These are phyloP conservation scores for Eudyptes chrysolophus DNA, from an alignment of 2,113 vertebrate species.

Conservation along the genomic window DNA sequence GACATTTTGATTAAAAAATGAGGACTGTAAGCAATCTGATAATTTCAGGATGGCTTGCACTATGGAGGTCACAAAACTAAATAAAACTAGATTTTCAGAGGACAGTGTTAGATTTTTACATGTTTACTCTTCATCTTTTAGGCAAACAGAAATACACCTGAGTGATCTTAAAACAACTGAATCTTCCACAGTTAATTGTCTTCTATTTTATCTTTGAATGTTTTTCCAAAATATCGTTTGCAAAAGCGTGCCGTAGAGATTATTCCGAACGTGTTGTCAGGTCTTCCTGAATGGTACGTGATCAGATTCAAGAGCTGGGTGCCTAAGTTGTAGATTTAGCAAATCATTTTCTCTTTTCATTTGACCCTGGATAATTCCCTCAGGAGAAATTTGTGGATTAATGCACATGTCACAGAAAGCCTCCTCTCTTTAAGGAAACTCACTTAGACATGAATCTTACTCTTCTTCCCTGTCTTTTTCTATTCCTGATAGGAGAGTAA, in stretches of 20 bases:
- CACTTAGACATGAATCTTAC: not conserved
- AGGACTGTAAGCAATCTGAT: not conserved
- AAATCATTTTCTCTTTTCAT: constrained; percentile 2
- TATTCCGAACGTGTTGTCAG: rapidly evolving
- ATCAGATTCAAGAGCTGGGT: not conserved
- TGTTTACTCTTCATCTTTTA: not conserved
- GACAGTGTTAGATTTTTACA: not conserved
- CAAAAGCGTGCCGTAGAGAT: not conserved
- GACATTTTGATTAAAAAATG: not conserved
- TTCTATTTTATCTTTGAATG: not conserved
- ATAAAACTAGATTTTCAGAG: not conserved
- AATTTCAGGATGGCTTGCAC: not conserved
- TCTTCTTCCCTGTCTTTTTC: not conserved
- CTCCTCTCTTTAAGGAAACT: not conserved
- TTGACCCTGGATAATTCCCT: not conserved
- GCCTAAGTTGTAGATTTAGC: not conserved
- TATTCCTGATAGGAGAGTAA: not conserved
- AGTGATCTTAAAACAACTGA: not conserved
- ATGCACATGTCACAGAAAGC: not conserved
- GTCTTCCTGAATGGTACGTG: not conserved
- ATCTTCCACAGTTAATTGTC: not conserved
- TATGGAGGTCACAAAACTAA: not conserved
- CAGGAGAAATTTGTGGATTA: not conserved
- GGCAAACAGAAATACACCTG: not conserved
- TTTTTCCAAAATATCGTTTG: not conserved